Base-by-base conservation (phyloP, 2,888 invertebrate genomes). In the Pheosia gnoma region DNA sequence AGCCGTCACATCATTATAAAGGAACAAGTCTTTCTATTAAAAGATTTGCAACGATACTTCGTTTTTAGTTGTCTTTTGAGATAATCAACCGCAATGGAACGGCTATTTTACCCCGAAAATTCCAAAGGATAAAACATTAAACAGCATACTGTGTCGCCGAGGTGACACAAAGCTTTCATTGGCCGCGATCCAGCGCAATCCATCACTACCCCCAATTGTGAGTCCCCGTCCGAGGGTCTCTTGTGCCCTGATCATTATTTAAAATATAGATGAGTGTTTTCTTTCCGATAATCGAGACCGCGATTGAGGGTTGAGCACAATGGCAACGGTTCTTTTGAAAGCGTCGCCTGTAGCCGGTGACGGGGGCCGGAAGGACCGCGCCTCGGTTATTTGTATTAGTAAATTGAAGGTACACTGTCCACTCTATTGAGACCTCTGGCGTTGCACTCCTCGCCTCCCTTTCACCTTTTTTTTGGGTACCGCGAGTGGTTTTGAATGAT, bases 221-320 rank as follows among this genome's bases (percentile, higher is more conserved):
- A 85, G 36, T 77, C 85, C 84, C 78, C 74, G 61, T 57, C 66
- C 63, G 67, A 76, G 70, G 78, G 80, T 72, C 73, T 71, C 74
- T 77, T 79, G 79, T 80, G 74, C 85, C 86, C 80, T 88, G 92
- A 93, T 93, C 93, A 91, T 93, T 93, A 91, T 93, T 93, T 93
- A 92, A 93, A 93, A 93, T 91, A 93, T 93, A 91, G 91, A 93
- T 92, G 92, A 88, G 91, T 92, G 93, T 93, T 93, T 93, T 93
- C 93, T 92, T 93, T 91, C 81, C 93, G 90, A 93, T 93, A 93
- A 93, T 93, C 93, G 91, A 90, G 91, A 86, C 87, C 84, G 77
- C 86, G 88, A 91, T 91, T 87, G 91, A 89, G 92, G 93, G 93
- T 86, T 74, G 83, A 74, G 80, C 81, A 93, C 93, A 93, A 93